Conservation (phyloP, 1,140 invertebrate genomes). For the Zaprionus nigranus region DNA sequence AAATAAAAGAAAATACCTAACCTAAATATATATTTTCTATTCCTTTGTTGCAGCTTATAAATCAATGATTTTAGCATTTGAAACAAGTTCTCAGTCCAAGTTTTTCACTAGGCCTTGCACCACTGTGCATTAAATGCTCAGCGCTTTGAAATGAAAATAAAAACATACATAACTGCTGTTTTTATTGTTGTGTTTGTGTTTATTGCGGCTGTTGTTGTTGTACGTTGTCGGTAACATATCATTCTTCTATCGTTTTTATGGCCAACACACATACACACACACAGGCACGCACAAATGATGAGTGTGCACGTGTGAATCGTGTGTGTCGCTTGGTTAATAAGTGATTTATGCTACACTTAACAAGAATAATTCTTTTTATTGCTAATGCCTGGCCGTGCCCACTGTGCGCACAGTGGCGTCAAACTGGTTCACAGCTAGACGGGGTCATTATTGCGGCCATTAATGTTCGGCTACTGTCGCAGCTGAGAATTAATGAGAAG, state of each 20-base stretch:
- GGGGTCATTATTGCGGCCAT: slow-evolving; percentile 26
- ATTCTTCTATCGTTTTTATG: slow-evolving; percentile 53
- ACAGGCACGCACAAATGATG: slow-evolving; percentile 11
- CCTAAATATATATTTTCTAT: background rate
- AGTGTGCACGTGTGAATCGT: slow-evolving; percentile 1
- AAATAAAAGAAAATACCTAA: too few relatives aligned
- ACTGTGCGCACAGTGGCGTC: slow-evolving; percentile 5
- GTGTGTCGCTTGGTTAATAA: slow-evolving; percentile 32
- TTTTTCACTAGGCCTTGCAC: background rate
- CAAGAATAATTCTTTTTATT: slow-evolving; percentile 55
- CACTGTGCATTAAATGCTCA: slow-evolving; percentile 43
- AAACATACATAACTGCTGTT: slow-evolving; percentile 51
- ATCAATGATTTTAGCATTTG: background rate
- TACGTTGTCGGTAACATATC: slow-evolving; percentile 53
- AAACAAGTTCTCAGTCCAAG: background rate
- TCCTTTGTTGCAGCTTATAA: background rate
- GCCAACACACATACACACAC: slow-evolving; percentile 33
- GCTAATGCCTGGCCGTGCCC: slow-evolving; percentile 13
- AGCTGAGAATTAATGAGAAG: background rate
- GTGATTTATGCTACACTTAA: slow-evolving; percentile 48
- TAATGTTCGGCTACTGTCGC: slow-evolving; percentile 33
- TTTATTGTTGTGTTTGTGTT: slow-evolving; percentile 23
- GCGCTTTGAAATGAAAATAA: slow-evolving; percentile 48
- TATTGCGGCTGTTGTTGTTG: slow-evolving; percentile 28
- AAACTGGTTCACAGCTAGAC: slow-evolving; percentile 39